These are phyloP conservation scores for Tragelaphus strepsiceros DNA, from an alignment of 2,113 vertebrate species.

Conservation along the genomic window DNA sequence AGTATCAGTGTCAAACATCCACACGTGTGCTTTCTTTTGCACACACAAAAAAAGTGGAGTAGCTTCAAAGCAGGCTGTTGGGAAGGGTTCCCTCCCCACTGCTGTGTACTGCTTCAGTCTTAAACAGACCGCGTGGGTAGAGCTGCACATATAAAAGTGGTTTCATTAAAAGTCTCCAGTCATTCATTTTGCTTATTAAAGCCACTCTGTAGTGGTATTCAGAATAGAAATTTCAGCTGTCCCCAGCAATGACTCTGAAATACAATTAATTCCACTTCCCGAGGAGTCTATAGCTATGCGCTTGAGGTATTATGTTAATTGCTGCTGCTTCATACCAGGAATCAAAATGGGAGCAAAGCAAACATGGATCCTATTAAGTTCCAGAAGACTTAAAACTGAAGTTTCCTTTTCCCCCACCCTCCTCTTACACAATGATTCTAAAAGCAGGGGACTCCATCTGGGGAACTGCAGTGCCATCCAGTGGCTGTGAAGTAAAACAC, in stretches of 20 bases:
- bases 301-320: conserved; percentile 50
- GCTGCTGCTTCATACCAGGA: conserved; percentile 43
- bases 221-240: conserved; percentile 45
- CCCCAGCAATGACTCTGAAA: conserved; percentile 32
- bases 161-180: conserved; percentile 59
- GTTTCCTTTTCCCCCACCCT: not conserved
- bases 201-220: conserved; percentile 44
- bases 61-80: not conserved
- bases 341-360: conserved; percentile 51
- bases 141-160: not conserved
- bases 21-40: not conserved
- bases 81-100: not conserved
- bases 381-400: conserved; percentile 44
- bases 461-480: conserved; percentile 70
- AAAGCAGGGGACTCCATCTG: not conserved
- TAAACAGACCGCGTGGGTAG: not conserved
- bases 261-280: conserved; percentile 60
- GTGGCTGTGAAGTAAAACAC: conserved; percentile 54
- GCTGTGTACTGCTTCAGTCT: not conserved
- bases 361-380: conserved; percentile 54
- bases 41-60: not conserved
- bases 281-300: not conserved
- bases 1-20: not conserved
- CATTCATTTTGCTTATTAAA: conserved; percentile 66
- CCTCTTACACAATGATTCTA: not conserved